Evolutionary conservation across 2,797 vertebrate species (phyloP), one percentile per base, ranked within the genome.

Genomic region (Limnodromus scolopaceus): DNA sequence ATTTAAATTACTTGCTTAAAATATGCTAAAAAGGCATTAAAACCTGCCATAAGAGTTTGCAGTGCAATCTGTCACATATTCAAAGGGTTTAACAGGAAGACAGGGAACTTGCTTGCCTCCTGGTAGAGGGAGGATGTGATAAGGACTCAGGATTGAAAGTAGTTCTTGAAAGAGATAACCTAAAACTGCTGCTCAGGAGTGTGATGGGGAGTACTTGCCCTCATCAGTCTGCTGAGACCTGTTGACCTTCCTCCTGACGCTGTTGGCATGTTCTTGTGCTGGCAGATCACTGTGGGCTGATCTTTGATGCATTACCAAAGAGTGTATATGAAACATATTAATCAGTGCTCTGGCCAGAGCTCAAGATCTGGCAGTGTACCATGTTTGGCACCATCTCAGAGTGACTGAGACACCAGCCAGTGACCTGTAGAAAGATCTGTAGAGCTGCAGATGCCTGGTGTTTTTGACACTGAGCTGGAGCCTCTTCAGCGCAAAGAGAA

Each of bases 81-180:
- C 1, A 0, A 10, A 39, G 24, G 36, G 12, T 74, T 7, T 78
- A 78, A 64, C 27, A 43, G 66, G 53, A 69, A 39, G 36, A 82
- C 78, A 64, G 0, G 2, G 39, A 49, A 53, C n/a, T 61, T 0
- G 0, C 13, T 36, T 53, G 24, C 34, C 22, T 69, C 9, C 28
- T 49, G 66, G n/a, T 36, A 69, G 36, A 77, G 43, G 36, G 54
- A 76, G 61, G 48, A 25, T 66, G 38, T 66, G 30, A 34, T 58
- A 54, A 77, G 58, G 30, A 46, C 30, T 60, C 14, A 3, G 10
- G 19, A 20, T n/a, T 92, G 43, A 68, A 81, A 82, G 48, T 23
- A 58, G 39, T 17, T 32, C 39, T 68, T 64, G 43, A n/a, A 70
- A 64, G 38, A 90, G 34, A 22, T 20, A 68, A 23, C 45, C 12